phyloP scores from a whole-genome alignment of 1,140 invertebrate species.

The Drosophila kohkoa region DNA sequence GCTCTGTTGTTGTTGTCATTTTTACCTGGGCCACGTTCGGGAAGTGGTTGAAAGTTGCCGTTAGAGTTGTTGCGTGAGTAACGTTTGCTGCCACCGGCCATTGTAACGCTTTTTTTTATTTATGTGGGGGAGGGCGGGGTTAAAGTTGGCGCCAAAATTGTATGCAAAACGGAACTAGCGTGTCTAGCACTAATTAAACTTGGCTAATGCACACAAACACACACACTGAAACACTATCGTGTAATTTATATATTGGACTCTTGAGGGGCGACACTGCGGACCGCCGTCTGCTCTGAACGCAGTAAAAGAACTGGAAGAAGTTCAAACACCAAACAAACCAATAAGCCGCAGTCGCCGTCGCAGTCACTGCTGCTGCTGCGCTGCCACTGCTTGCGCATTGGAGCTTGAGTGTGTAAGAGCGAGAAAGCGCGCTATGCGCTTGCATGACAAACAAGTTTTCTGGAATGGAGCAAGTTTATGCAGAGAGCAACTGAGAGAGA shows the following conservation, averaged over 20 bases:
- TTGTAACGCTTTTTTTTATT: constrained; percentile 46
- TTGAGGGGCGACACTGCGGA: constrained; percentile 67
- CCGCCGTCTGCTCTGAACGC: constrained; percentile 70
- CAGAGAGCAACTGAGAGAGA: constrained; percentile 16
- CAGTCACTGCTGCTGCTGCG: constrained; percentile 41
- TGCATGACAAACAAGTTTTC: constrained; percentile 68
- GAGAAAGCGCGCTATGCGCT: constrained; percentile 17
- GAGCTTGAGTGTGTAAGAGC: constrained; percentile 19
- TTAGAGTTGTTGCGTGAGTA: constrained; percentile 82
- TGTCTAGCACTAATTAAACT: constrained; percentile 69
- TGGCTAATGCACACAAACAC: constrained; percentile 39
- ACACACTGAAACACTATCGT: constrained; percentile 13
- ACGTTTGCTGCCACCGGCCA: constrained; percentile 81
- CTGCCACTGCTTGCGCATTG: constrained; percentile 39
- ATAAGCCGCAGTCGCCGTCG: constrained; percentile 60
- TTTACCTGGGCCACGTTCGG: constrained; percentile 85
- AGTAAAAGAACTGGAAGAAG: constrained; percentile 80
- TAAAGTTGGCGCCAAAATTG: constrained; percentile 68
- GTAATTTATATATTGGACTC: constrained; percentile 11
- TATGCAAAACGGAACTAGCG: constrained; percentile 66
- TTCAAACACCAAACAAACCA: constrained; percentile 76
- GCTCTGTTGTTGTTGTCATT: constrained; percentile 35
- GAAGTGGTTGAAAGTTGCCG: constrained; percentile 75
- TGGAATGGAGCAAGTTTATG: constrained; percentile 49
- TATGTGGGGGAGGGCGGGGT: constrained; percentile 5